Percentiles rank a stretch among this genome's conserved stretches.
Evolutionary conservation across 2,888 invertebrate genomes (phyloP).

Genomic region (Orchesellides sinensis): DNA sequence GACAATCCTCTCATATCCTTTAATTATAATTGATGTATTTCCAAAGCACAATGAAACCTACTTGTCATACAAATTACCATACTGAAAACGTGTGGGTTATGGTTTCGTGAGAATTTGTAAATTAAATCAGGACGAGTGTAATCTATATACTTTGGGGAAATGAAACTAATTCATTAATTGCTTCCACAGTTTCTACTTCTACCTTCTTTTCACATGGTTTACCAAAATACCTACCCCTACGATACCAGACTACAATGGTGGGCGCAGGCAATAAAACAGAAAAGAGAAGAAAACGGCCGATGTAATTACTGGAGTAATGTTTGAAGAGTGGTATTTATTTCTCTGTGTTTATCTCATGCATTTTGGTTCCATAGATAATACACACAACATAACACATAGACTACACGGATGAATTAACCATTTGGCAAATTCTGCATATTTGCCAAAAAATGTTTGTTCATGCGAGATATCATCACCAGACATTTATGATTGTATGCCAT

Average conservation of each 20-base stretch:
- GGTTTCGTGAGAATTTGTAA: too few relatives aligned
- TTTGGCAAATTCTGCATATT: background rate
- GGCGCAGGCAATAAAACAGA: background rate
- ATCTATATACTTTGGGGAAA: background rate
- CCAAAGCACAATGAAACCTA: too few relatives aligned
- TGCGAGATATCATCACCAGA: background rate
- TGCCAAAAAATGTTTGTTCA: background rate
- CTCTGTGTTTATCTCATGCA: background rate
- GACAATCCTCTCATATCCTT: conserved; percentile 8
- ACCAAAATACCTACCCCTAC: background rate
- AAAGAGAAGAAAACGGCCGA: background rate
- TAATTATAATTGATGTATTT: background rate
- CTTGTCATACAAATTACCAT: too few relatives aligned
- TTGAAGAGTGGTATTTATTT: background rate
- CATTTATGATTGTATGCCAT: conserved; percentile 31
- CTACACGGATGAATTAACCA: background rate
- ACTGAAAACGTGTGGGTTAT: too few relatives aligned
- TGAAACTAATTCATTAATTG: conserved; percentile 4
- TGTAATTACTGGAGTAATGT: conserved; percentile 12
- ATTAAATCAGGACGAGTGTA: too few relatives aligned
- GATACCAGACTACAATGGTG: background rate
- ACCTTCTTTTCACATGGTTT: background rate
- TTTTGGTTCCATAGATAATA: background rate
- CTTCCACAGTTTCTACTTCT: background rate
- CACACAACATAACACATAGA: background rate